Conservation (phyloP, 2,888 invertebrate genomes). For the Bursaphelenchus okinawaensis region DNA sequence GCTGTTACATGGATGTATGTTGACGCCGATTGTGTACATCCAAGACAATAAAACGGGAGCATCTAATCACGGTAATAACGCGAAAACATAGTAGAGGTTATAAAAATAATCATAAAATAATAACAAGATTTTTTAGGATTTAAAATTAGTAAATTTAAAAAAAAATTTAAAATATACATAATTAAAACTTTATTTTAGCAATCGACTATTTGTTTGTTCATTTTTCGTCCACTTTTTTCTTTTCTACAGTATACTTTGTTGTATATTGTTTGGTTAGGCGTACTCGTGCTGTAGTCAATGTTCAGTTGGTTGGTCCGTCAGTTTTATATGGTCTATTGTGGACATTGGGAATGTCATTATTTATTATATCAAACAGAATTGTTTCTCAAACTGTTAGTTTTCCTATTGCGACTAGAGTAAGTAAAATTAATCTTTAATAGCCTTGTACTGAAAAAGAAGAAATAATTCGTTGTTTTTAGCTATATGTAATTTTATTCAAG, state of each 20-base stretch:
- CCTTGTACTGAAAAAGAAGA: not conserved
- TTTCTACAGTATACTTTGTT: conserved; percentile 49
- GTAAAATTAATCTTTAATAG: not conserved
- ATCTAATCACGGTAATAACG: not conserved
- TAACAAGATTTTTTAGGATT: too few relatives aligned
- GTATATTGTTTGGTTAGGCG: conserved; percentile 38
- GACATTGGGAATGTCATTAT: conserved; percentile 57
- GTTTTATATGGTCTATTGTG: conserved; percentile 45
- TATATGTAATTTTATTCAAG: too few relatives aligned
- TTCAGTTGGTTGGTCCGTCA: conserved; percentile 41
- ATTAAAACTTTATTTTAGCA: not conserved
- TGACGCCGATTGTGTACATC: conserved; percentile 43
- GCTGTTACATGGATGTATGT: conserved; percentile 47
- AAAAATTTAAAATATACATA: not conserved
- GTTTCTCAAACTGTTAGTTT: conserved; percentile 61
- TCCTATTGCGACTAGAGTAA: conserved; percentile 60
- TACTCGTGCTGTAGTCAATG: conserved; percentile 31
- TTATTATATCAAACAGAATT: conserved; percentile 61
- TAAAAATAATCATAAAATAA: too few relatives aligned
- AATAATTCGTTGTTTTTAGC: not conserved
- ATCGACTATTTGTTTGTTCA: conserved; percentile 33
- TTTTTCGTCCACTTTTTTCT: conserved; percentile 46
- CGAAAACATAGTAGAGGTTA: not conserved
- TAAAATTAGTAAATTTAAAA: too few relatives aligned
- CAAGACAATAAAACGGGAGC: conserved; percentile 22